Conservation (phyloP, 64 coral and sea anemone species). For the Pocillopora damicornis region DNA sequence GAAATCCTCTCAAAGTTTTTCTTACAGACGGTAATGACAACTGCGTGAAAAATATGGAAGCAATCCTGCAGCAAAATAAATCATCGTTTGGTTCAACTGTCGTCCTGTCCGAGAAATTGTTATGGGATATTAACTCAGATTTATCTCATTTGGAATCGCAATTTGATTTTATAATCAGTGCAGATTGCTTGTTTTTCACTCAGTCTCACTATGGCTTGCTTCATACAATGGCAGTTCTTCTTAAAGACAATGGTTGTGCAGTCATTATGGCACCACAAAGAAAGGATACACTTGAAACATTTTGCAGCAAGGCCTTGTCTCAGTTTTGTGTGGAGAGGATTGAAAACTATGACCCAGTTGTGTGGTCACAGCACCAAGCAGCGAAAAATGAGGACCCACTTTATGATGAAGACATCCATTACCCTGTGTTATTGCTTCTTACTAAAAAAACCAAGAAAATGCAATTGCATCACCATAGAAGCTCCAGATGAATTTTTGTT, state of each 20-base stretch:
- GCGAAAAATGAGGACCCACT: conserved; percentile 19
- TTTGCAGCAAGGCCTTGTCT: conserved; percentile 38
- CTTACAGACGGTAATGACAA: conserved; percentile 17
- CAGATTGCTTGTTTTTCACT: conserved; percentile 34
- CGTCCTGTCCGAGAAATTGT: neutral
- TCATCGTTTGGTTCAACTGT: conserved; percentile 3
- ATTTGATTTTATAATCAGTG: conserved; percentile 35
- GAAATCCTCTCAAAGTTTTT: conserved; percentile 2
- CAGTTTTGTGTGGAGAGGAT: conserved; percentile 12
- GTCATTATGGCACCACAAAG: conserved; percentile 47
- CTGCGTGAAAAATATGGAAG: conserved; percentile 22
- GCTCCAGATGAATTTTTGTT: too few relatives aligned
- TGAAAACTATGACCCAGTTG: conserved; percentile 38
- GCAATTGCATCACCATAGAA: too few relatives aligned
- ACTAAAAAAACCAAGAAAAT: neutral
- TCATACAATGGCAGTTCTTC: conserved; percentile 3
- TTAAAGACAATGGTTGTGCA: conserved; percentile 23
- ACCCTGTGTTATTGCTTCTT: conserved; percentile 42
- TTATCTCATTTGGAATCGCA: conserved; percentile 8
- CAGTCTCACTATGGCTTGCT: conserved; percentile 9
- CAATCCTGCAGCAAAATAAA: conserved; percentile 2
- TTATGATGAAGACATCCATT: conserved; percentile 65
- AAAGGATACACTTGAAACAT: conserved; percentile 40
- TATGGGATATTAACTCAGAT: neutral
- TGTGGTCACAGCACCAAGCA: conserved; percentile 19